These are phyloP conservation scores for Abramis brama DNA, from an alignment of 2,113 vertebrate species.

Conservation along the genomic window DNA sequence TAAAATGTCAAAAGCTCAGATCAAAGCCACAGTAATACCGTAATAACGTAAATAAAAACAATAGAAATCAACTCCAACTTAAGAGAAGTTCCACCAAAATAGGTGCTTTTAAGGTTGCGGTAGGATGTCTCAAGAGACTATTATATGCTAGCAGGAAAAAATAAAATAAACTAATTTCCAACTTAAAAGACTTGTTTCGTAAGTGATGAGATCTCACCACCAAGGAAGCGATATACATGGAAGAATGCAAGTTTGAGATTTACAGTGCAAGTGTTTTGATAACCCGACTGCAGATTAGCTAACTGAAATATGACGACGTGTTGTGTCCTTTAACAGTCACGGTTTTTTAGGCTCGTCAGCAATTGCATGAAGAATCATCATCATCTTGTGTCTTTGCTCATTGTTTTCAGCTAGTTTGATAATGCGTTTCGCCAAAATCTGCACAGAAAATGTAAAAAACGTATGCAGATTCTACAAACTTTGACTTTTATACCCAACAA, in stretches of 20 bases:
- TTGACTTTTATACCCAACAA: background rate
- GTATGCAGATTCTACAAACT: background rate
- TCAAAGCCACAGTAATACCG: slow-evolving; percentile 29
- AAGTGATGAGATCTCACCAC: slow-evolving; percentile 29
- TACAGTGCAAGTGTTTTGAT: background rate
- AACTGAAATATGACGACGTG: background rate
- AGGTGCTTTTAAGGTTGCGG: slow-evolving; percentile 46
- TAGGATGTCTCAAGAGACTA: slow-evolving; percentile 46
- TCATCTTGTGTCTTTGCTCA: background rate
- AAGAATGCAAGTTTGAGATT: slow-evolving; percentile 27
- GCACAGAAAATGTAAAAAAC: background rate
- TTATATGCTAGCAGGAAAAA: slow-evolving; percentile 34
- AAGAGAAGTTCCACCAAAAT: slow-evolving; percentile 39
- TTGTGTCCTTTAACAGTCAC: background rate
- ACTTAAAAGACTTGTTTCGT: slow-evolving; percentile 1
- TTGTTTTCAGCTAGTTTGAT: background rate
- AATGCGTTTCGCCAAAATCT: background rate
- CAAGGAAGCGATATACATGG: background rate
- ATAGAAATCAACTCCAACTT: slow-evolving; percentile 25
- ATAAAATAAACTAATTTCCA: slow-evolving; percentile 10
- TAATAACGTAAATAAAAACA: slow-evolving; percentile 27
- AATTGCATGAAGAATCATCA: background rate
- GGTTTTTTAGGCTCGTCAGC: too few species aligned
- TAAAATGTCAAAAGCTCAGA: slow-evolving; percentile 35
- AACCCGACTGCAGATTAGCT: background rate